Percentiles rank a stretch among this genome's conserved stretches.
phyloP scores from a whole-genome alignment of 2,888 invertebrate genomes.

The Dione juno region DNA sequence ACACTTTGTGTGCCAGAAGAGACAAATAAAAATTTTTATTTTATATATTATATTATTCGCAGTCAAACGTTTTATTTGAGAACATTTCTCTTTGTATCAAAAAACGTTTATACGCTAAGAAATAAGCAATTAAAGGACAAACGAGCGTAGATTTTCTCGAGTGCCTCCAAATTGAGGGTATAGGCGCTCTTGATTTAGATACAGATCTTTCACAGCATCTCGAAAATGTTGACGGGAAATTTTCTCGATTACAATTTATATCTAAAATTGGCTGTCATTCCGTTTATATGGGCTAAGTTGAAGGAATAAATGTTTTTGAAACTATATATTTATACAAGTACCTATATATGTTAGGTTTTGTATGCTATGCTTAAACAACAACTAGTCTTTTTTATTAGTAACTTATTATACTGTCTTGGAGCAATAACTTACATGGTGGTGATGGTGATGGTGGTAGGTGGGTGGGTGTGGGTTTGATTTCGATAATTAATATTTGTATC shows the following conservation, averaged over 20 bases:
- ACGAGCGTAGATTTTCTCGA: neutral
- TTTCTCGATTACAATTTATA: slow-evolving; percentile 17
- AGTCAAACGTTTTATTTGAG: too few species aligned
- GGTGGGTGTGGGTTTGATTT: too few species aligned
- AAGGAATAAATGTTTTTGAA: neutral
- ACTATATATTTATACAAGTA: neutral
- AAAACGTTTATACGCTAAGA: neutral
- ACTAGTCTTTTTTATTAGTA: too few species aligned
- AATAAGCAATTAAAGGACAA: neutral
- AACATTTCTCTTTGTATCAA: neutral
- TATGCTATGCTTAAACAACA: too few species aligned
- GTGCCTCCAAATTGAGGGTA: neutral
- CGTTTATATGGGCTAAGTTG: neutral
- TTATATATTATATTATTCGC: too few species aligned
- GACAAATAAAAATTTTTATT: too few species aligned
- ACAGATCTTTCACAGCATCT: neutral
- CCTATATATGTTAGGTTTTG: too few species aligned
- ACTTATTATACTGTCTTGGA: too few species aligned
- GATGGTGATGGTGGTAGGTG: too few species aligned
- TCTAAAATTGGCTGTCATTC: slow-evolving; percentile 9
- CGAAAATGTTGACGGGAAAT: neutral
- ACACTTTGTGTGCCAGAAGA: too few species aligned
- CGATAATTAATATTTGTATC: too few species aligned
- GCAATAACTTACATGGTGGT: too few species aligned
- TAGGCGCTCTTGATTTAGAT: slow-evolving; percentile 7